Evolutionary conservation across 2,113 vertebrate species (phyloP), one percentile per base, ranked within the genome.

Genomic region (Hippocampus guttulatus): DNA sequence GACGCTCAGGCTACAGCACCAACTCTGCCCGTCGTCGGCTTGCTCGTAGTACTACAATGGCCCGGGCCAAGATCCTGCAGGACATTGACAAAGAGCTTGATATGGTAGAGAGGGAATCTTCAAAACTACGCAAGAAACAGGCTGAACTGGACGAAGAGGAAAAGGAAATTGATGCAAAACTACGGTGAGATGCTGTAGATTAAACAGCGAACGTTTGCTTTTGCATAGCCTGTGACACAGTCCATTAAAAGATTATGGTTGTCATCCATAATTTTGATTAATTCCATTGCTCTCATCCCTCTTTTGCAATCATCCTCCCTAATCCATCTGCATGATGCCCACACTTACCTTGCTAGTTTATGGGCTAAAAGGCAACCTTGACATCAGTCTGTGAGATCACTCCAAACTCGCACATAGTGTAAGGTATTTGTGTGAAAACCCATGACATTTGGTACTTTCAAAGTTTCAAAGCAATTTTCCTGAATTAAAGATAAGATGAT

Each of bases 141-240:
- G 97, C 97, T 75, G 97, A 99, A 83, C 91, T 99, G 62, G 97
- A 99, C 82, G 97, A 99, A 84, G 97, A 99, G 73, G 97, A 99
- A 84, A 99, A 99, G 79, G 97, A 99, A 87, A 99, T 99, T 75
- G 97, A 99, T 79, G 97, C 97, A 76, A 99, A 99, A 68, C 81
- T 99, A 69, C 93, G 97, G 90, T 91, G 45, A 88, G 80, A 75
- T 67, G 9, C 45, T 49, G 33, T 16, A 76, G 3, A 67, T 67
- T 67, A 64, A 23, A 60, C 16, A 25, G 5, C 66, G 54, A 21
- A 57, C 20, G 1, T 0, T 62, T n/a, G 1, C 38, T 40, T 76
- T 40, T 62, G 33, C 60, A 58, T 33, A 57, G 15, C 63, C 21
- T 54, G 5, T 66, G 14, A 25, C 1, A 74, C 64, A 72, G 8